These are phyloP conservation scores for Eupithecia tripunctaria DNA, from an alignment of 2,888 invertebrate species.

Conservation along the genomic window DNA sequence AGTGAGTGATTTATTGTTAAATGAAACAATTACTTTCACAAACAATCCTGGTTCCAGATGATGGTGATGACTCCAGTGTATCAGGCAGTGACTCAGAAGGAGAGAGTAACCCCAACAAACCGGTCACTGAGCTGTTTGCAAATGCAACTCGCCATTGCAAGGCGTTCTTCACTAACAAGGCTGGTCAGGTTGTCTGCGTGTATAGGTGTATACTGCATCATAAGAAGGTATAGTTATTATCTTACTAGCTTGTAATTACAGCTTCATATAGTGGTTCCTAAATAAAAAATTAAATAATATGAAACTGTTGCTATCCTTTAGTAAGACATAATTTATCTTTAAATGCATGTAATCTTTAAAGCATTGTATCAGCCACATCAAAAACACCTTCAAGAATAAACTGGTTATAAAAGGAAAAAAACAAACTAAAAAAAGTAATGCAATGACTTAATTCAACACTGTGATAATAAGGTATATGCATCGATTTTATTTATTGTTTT, in stretches of 20 bases:
- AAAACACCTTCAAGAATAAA: no score
- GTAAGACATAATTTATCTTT: no score
- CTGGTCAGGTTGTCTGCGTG: constrained; percentile 88
- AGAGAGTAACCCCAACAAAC: constrained; percentile 60
- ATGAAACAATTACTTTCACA: background rate
- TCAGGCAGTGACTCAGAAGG: constrained; percentile 78
- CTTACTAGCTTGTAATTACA: background rate
- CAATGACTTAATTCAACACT: no score
- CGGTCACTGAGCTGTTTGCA: constrained; percentile 75
- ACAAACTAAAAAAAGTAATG: no score
- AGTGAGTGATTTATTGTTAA: no score
- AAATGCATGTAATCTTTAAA: no score
- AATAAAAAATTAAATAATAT: background rate
- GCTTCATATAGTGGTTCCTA: background rate
- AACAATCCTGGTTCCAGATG: constrained; percentile 45
- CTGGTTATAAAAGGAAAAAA: no score
- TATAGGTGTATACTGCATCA: constrained; percentile 89
- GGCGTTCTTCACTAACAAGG: constrained; percentile 88
- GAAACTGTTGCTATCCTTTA: no score
- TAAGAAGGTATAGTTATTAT: constrained; percentile 81
- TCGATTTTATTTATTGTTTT: no score
- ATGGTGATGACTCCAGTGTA: constrained; percentile 77
- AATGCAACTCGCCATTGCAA: constrained; percentile 87
- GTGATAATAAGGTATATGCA: no score
- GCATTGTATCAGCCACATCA: no score